Evolutionary conservation across 1,140 invertebrate species (phyloP), one percentile per base, ranked within the genome.

Genomic region (Drosophila baimaii): DNA sequence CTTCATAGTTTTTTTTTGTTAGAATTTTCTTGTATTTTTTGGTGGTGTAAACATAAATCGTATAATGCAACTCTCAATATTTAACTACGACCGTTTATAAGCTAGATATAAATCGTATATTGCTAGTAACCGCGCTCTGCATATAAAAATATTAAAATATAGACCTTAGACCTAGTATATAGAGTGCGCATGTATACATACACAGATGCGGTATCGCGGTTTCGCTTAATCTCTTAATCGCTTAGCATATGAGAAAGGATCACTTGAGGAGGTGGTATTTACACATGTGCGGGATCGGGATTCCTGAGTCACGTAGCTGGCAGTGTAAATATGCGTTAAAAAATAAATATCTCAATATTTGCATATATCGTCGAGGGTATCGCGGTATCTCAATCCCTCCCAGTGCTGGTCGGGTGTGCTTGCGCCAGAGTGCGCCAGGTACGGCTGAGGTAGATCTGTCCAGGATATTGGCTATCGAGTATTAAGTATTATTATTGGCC

Each of bases 161-260:
- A 83, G 39, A n/a, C n/a, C 57, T 75, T 82, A 78, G 23, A 9
- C 57, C 19, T 79, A 59, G 8, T 54, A 43, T 62, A 57, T 29
- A 44, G 54, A 44, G 31, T 51, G 52, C 55, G 52, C 55, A 44
- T 78, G 59, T 37, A 74, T 58, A 49, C 41, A 56, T 39, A 52
- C 74, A 70, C 65, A 43, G 55, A 52, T 43, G 46, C 21, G 64
- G 41, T 64, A 66, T 88, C 54, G 46, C 21, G 64, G 41, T 64
- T 63, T 88, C 54, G 70, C 82, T 79, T 88, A 76, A 82, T 79
- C 59, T 84, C 83, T 89, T 86, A 86, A 77, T 74, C 84, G 84
- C 84, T 88, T 88, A 88, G 84, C 84, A 88, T 88, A 88, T 69
- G 77, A 88, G 80, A 70, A 89, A 89, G 84, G 84, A 89, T 89